Base-by-base conservation (phyloP, 1,140 invertebrate species). In the Schmidtea mediterranea region DNA sequence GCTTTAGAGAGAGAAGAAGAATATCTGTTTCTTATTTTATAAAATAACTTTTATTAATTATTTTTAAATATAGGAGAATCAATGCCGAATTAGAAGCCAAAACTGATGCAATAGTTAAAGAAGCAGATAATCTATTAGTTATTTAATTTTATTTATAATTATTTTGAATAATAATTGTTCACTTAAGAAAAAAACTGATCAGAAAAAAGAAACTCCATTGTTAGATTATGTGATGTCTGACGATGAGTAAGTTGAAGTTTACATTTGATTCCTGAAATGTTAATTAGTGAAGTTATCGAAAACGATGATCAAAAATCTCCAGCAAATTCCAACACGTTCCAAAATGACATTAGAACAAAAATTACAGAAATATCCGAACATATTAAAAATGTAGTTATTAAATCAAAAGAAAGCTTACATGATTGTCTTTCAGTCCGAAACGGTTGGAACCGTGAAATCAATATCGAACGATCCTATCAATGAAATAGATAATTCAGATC, bases 21-120 rank as follows among this genome's bases (percentile, higher is more conserved):
- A 32, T 32, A 32, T 32, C 26, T 3, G 26, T 32, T 32, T 32
- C 10, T 6, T 32, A 6, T 32, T 32, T 10, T 6, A 32, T 32
- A 6, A 6, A 32, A 6, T 32, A 32, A 32, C 10, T 32, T 10
- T 3, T 32, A 6, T 32, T 32, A 32, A 32, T 6, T 32, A 10
- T 6, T 51, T 48, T 48, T 46, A 26, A 49, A 52, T 60, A n/a
- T 36, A 63, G 61, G 49, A 55, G 59, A 40, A 50, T 65, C 16
- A 65, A 65, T 59, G 60, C 54, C 32, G 62, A 63, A 50, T 46
- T 65, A 2, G 63, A 65, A 55, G 60, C 60, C 18, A 62, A 59
- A 43, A 63, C 62, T 46, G 61, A 60, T 3, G 56, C 48, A 37
- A 52, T 63, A 1, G 59, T 65, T 12, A 55, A 52, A 46, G 63